phyloP scores from a whole-genome alignment of 2,888 invertebrate species.

The Listrodromus nycthemerus region DNA sequence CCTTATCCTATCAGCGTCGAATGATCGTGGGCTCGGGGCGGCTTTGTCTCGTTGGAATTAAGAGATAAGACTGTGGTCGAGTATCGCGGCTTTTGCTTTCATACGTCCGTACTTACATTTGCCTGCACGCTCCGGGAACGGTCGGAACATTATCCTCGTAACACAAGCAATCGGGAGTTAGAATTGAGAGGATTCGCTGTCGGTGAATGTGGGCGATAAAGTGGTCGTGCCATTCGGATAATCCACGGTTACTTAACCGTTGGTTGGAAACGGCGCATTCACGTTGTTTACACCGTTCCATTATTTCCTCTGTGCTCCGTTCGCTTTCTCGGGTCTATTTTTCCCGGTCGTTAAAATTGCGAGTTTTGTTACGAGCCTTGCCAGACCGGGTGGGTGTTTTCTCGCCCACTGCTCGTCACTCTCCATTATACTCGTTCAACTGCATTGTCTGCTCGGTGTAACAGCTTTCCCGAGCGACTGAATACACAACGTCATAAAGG shows the following conservation, averaged over 20 bases:
- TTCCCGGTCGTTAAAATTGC: slow-evolving; percentile 23
- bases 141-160: slow-evolving; percentile 32
- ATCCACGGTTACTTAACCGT: slow-evolving; percentile 47
- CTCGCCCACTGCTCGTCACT: slow-evolving; percentile 14
- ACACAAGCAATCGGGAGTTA: slow-evolving; percentile 45
- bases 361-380: slow-evolving; percentile 22
- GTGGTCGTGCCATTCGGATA: slow-evolving; percentile 46
- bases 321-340: slow-evolving; percentile 22
- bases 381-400: neutral
- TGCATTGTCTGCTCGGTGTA: neutral
- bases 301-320: neutral
- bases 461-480: neutral
- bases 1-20: slow-evolving; percentile 26
- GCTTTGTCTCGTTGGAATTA: slow-evolving; percentile 32
- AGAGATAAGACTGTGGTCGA: slow-evolving; percentile 3
- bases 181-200: slow-evolving; percentile 17
- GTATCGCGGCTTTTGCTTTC: slow-evolving; percentile 7
- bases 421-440: slow-evolving; percentile 43
- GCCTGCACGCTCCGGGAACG: neutral
- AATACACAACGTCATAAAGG: neutral
- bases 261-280: slow-evolving; percentile 36
- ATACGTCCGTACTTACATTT: slow-evolving; percentile 2
- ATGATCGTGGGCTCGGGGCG: slow-evolving; percentile 10
- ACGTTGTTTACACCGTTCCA: neutral
- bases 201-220: slow-evolving; percentile 48